A percentile compares a stretch with the other conserved stretches of the same genome.
Evolutionary conservation across 2,888 invertebrate species (phyloP).

Genomic region (Shargacucullia verbasci): DNA sequence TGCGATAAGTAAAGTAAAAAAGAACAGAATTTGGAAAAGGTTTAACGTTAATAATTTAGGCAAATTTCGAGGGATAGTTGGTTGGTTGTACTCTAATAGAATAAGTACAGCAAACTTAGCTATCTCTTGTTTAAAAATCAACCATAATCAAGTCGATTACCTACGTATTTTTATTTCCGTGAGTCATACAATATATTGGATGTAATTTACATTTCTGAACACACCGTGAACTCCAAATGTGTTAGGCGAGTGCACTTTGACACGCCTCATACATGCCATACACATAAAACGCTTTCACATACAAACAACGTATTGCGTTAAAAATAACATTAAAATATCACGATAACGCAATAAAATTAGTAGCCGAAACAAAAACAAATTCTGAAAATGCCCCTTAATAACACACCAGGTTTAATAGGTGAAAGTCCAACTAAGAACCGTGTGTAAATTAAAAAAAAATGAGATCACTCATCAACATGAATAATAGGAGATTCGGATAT

Average conservation of each 20-base stretch:
- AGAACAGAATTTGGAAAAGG: no score
- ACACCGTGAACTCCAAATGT: conserved; percentile 46
- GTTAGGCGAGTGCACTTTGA: conserved; percentile 52
- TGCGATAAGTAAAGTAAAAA: no score
- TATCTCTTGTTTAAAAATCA: no score
- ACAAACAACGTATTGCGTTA: conserved; percentile 50
- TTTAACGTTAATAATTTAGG: no score
- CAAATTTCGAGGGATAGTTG: no score
- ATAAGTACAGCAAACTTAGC: no score
- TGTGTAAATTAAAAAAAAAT: conserved; percentile 60
- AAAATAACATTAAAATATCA: conserved; percentile 62
- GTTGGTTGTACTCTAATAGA: no score
- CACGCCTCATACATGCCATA: conserved; percentile 50
- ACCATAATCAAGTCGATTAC: no score
- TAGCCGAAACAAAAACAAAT: conserved; percentile 67
- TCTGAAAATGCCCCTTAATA: conserved; percentile 63
- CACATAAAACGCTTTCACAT: conserved; percentile 50
- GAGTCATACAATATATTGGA: conserved; percentile 14
- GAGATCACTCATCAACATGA: conserved; percentile 64
- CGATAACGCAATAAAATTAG: conserved; percentile 75
- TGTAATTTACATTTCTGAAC: conserved; percentile 23
- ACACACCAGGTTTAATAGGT: conserved; percentile 55
- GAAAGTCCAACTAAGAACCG: conserved; percentile 57
- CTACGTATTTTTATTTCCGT: background rate
- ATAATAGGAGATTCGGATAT: conserved; percentile 70